Evolutionary conservation across 2,888 invertebrate genomes (phyloP), one percentile per base, ranked within the genome.

Genomic region (Cantharis flavilabris): DNA sequence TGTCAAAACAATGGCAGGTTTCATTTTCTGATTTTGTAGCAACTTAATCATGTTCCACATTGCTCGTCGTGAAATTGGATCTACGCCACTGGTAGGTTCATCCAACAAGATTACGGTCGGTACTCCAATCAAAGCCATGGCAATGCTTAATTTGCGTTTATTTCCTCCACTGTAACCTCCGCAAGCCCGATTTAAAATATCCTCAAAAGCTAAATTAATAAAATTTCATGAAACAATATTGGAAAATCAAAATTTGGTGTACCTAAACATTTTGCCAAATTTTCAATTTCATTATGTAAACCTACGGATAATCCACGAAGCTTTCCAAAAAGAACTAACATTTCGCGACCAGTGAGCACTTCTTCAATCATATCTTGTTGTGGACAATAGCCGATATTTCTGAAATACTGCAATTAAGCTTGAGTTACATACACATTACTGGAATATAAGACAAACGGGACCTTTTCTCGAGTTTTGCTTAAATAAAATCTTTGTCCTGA

Each of bases 21-120:
- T 79, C 9, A 80, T 73, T 49, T 11, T 16, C 23, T 76, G 71
- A 18, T 70, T 62, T 49, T 76, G 76, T 10, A 77, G 11, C n/a
- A 18, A 14, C 3, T 18, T 28, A 9, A 79, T 16, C 10, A 87
- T 82, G 33, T 83, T 82, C 88, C 89, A 89, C 62, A 88, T 84
- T 71, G 88, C 88, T 63, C 91, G 88, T 81, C 91, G 89, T 10
- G 89, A 87, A 80, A 89, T 87, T 5, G 94, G 96, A 88, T 98
- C 97, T 85, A 98, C 92, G 5, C 97, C 97, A 0, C 97, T 96
- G 0, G 97, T 97, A 13, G 96, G 95, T 85, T 95, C 96, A 85
- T 96, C 96, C 80, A 96, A 13, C 49, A 18, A 14, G 23, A 76
- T 77, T 79, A 88, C 86, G 82, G 89, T 91, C 13, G 96, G 94